phyloP scores from a whole-genome alignment of 2,888 invertebrate species.

The Syritta pipiens region DNA sequence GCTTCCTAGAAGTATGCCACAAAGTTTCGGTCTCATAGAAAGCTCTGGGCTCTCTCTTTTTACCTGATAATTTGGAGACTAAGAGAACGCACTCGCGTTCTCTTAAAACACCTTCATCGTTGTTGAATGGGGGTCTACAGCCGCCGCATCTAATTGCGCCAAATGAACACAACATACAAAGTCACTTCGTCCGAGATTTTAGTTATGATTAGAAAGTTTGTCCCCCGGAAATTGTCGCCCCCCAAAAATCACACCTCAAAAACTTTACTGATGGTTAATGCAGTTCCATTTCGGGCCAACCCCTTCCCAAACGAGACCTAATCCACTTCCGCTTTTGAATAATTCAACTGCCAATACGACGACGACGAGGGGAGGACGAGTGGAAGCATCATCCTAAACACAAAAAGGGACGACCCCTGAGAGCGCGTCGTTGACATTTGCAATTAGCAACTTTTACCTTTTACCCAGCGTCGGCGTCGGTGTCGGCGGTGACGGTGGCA shows the following conservation, averaged over 20 bases:
- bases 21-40: not conserved
- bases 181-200: slow-evolving; percentile 2
- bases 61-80: not conserved
- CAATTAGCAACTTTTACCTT: slow-evolving; percentile 50
- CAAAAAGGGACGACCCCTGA: not conserved
- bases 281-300: slow-evolving; percentile 17
- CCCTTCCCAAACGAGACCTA: not conserved
- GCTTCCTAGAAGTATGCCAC: not conserved
- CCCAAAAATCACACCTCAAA: not conserved
- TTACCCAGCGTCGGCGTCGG: too few relatives aligned
- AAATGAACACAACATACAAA: slow-evolving; percentile 23
- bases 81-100: not conserved
- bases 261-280: slow-evolving; percentile 33
- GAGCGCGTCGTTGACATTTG: slow-evolving; percentile 33
- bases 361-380: not conserved
- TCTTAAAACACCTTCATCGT: not conserved
- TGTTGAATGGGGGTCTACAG: not conserved
- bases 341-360: slow-evolving; percentile 7
- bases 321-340: not conserved
- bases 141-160: slow-evolving; percentile 9
- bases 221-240: not conserved
- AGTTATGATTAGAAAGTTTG: slow-evolving; percentile 6
- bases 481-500: too few relatives aligned
- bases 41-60: not conserved
- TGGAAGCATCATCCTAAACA: not conserved